phyloP scores from a whole-genome alignment of 1,140 invertebrate species.

The Lasioglossum baleicum region DNA sequence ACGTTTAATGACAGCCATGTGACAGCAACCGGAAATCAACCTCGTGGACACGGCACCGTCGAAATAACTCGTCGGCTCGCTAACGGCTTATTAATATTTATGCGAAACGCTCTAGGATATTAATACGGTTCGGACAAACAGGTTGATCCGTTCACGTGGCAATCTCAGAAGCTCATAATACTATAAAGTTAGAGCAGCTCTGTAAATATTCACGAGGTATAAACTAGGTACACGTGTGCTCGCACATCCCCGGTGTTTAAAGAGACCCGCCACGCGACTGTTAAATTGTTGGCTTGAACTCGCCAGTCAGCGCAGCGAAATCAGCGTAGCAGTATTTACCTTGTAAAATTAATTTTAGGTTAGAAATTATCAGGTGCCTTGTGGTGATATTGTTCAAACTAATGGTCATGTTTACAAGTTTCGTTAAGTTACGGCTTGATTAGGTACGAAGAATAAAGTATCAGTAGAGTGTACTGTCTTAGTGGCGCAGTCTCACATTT shows the following conservation, averaged over 20 bases:
- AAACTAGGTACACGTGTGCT: constrained; percentile 7
- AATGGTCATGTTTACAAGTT: too few species aligned
- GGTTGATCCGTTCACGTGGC: constrained; percentile 34
- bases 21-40: background rate
- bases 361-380: too few species aligned
- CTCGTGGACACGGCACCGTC: background rate
- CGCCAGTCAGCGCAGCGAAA: background rate
- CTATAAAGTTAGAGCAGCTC: constrained; percentile 33
- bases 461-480: too few species aligned
- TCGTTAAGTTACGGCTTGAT: too few species aligned
- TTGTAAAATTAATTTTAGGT: too few species aligned
- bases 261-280: background rate
- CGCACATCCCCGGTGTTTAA: background rate
- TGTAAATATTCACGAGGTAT: constrained; percentile 36
- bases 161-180: constrained; percentile 35
- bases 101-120: constrained; percentile 26
- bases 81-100: constrained; percentile 44
- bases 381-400: too few species aligned
- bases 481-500: too few species aligned
- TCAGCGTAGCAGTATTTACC: background rate
- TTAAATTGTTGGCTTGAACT: background rate
- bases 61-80: constrained; percentile 12
- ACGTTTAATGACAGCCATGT: background rate
- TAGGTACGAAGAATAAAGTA: too few species aligned
- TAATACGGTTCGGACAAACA: constrained; percentile 44